Percentiles rank a stretch among this genome's conserved stretches.
Evolutionary conservation across 1,140 invertebrate genomes (phyloP).

Genomic region (Cydia amplana): DNA sequence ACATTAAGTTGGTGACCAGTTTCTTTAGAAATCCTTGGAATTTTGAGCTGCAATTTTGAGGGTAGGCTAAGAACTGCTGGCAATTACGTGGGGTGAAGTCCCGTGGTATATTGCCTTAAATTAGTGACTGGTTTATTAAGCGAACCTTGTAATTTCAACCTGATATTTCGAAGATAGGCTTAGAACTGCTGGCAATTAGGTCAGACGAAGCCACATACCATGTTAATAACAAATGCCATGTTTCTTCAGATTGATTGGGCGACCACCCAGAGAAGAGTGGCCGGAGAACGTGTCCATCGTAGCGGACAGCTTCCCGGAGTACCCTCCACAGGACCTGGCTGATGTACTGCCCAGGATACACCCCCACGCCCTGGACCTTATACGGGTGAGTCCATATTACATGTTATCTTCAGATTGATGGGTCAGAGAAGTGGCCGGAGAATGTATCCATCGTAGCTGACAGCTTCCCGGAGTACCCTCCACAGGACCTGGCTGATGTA

Average conservation of each 20-base stretch:
- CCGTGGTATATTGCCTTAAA: constrained; percentile 34
- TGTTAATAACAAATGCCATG: neutral
- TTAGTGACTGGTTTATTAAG: neutral
- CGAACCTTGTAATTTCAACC: neutral
- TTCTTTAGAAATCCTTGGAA: neutral
- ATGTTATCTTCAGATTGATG: constrained; percentile 66
- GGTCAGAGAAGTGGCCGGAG: constrained; percentile 78
- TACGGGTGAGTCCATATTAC: constrained; percentile 49
- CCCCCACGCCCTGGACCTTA: constrained; percentile 64
- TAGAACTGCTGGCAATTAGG: neutral
- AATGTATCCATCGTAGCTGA: constrained; percentile 73
- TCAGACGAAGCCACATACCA: neutral
- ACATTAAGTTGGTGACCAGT: neutral
- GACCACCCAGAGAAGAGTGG: constrained; percentile 77
- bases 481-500: constrained; percentile 56
- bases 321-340: constrained; percentile 58
- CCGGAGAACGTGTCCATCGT: constrained; percentile 74
- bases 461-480: constrained; percentile 69
- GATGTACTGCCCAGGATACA: constrained; percentile 61
- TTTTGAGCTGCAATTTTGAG: neutral
- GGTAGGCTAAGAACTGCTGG: neutral
- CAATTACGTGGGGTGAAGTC: neutral
- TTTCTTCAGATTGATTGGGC: constrained; percentile 75
- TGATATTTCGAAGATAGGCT: neutral
- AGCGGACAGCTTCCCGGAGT: constrained; percentile 72